Evolutionary conservation across 1,140 invertebrate species (phyloP), one percentile per base, ranked within the genome.

Genomic region (Drosophila tani): DNA sequence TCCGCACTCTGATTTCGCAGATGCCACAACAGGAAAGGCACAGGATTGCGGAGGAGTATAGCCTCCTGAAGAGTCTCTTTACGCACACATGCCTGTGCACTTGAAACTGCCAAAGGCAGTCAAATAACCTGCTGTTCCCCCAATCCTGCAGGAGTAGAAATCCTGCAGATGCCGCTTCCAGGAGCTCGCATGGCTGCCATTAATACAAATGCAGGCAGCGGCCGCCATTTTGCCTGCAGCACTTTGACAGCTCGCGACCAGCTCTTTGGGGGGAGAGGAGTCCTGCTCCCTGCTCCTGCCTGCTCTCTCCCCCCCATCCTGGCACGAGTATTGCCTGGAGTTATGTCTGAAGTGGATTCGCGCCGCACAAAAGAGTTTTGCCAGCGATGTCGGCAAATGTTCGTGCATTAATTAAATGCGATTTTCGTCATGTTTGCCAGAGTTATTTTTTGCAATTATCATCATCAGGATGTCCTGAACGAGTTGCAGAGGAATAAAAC

Each of bases 401-500:
- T 67, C 57, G 55, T 79, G 83, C 75, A 86, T 87, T 86, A 86
- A 86, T 86, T 86, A 86, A 82, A 86, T 87, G 81, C 74, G 43
- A 76, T 77, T 66, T 80, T 73, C 45, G 60, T 32, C 53, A 69
- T 82, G 75, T 65, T 75, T 69, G 64, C 24, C 14, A 14, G 53
- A 51, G 74, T 75, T 76, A 17, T 67, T 76, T 58, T 65, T 57
- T 40, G 14, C 46, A 43, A 59, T 60, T 51, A 60, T 74, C 45
- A 73, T 51, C 65, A 68, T 59, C 45, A 57, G 71, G 64, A 81
- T 65, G n/a, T 73, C 53, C 69, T 60, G 67, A 58, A 56, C 15
- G 45, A 71, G 67, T 0, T n/a, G 45, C 19, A 68, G 24, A 14
- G 27, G 14, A n/a, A 55, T 27, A 38, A 21, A 38, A 53, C 38